Evolutionary conservation across 2,888 invertebrate species (phyloP).

Genomic region (Lycia hirtaria): DNA sequence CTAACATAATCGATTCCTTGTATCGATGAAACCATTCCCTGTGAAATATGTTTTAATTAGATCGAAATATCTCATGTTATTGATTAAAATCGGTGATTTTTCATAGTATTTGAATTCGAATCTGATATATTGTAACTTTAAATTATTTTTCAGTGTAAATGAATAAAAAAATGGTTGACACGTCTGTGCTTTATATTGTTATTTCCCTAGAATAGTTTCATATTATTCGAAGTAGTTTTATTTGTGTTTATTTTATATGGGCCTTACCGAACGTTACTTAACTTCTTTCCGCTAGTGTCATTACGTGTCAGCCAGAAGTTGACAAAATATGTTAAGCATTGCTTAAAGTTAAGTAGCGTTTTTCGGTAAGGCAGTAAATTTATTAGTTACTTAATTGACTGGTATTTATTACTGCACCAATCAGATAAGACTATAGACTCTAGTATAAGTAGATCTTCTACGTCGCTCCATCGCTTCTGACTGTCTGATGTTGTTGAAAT

Average conservation of each 20-base stretch:
- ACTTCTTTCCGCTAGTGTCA: too few species aligned
- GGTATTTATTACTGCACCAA: too few species aligned
- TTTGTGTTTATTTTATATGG: constrained; percentile 43
- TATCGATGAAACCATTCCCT: constrained; percentile 49
- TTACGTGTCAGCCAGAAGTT: too few species aligned
- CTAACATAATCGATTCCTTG: constrained; percentile 50
- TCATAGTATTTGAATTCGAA: constrained; percentile 28
- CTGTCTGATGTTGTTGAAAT: too few species aligned
- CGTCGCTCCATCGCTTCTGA: too few species aligned
- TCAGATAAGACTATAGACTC: too few species aligned
- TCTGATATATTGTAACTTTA: constrained; percentile 48
- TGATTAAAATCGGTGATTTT: constrained; percentile 29
- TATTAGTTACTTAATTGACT: too few species aligned
- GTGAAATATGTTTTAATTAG: constrained; percentile 24
- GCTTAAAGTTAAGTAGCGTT: too few species aligned
- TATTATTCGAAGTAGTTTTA: constrained; percentile 24
- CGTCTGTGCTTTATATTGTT: constrained; percentile 50
- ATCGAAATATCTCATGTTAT: constrained; percentile 20
- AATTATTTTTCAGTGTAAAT: constrained; percentile 62
- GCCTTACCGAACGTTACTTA: too few species aligned
- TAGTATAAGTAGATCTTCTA: too few species aligned
- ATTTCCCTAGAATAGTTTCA: constrained; percentile 25
- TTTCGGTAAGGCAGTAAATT: too few species aligned
- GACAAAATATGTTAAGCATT: too few species aligned
- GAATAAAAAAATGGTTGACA: constrained; percentile 56